Base-by-base conservation (phyloP, 2,888 invertebrate species). In the Sclerodermus sp. region DNA sequence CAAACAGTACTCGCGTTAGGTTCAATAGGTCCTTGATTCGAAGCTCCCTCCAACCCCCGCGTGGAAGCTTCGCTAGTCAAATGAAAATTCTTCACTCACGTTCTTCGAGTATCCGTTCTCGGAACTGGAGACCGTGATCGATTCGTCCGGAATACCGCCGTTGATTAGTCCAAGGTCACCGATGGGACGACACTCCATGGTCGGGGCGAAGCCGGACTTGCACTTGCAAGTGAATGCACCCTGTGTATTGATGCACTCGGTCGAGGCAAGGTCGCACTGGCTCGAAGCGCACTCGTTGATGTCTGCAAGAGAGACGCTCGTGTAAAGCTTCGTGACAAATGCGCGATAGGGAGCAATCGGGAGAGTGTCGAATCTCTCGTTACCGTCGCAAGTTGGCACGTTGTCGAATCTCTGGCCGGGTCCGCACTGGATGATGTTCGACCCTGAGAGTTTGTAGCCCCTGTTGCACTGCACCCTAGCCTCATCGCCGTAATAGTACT, bases 211-310 rank as follows among this genome's bases (percentile, higher is more conserved):
- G 36, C 94, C 94, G 57, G 86, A 79, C 52, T 88, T 85, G 70
- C 95, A 96, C 64, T 91, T 91, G 72, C 95, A 96, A 64, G 87
- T 88, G 80, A 94, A 95, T 15, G 91, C 90, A 37, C 95, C 95
- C 40, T 89, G 87, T 4, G 89, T 89, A 71, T 96, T 96, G 60
- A 88, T 86, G 74, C 95, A 95, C 75, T 93, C 92, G 0, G 95
- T 95, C 0, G 94, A 93, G 0, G 91, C 90, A 17, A 89, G 80
- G 71, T 95, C 95, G 75, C 95, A 96, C 76, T 94, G 93, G 51
- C 90, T 91, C 58, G 87, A 90, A 3, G 86, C 82, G 75, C 95
- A 95, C 79, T 95, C 95, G 68, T 95, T 94, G 54, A 95, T 88
- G 74, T 95, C 94, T 83, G 57, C 31, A 48, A 50, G n/a, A n/a